Conservation (phyloP, 2,888 invertebrate genomes). For the Caradrina kadenii region DNA sequence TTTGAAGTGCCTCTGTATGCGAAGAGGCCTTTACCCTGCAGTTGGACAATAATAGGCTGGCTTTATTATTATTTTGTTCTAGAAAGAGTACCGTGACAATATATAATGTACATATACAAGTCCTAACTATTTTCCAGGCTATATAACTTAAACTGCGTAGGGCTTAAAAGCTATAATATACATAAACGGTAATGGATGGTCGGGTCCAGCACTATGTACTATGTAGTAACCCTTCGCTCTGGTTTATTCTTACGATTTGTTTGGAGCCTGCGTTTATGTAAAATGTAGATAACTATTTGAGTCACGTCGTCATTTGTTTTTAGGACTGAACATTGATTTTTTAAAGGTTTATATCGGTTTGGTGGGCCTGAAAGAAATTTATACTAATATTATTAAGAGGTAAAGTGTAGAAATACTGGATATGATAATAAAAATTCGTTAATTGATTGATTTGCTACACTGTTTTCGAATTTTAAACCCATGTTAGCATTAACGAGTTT, state of each 20-base stretch:
- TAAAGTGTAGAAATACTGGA: too few species aligned
- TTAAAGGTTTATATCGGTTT: not conserved
- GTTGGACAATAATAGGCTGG: too few species aligned
- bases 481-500: too few species aligned
- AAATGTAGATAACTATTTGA: not conserved
- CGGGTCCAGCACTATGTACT: not conserved
- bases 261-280: slow-evolving; percentile 6
- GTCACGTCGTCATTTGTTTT: not conserved
- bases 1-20: too few species aligned
- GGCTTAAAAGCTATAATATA: slow-evolving; percentile 13
- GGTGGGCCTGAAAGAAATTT: not conserved
- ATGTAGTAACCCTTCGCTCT: not conserved
- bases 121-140: slow-evolving; percentile 25
- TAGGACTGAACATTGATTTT: too few species aligned
- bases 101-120: not conserved
- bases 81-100: not conserved
- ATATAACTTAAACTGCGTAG: slow-evolving; percentile 26
- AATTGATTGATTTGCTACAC: too few species aligned
- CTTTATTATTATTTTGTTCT: too few species aligned
- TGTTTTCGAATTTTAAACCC: too few species aligned
- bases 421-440: too few species aligned
- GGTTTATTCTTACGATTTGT: slow-evolving; percentile 34
- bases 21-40: too few species aligned
- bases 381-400: too few species aligned
- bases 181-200: slow-evolving; percentile 29